Evolutionary conservation across 2,888 invertebrate genomes (phyloP).

Genomic region (Didymodactylos carnosus): DNA sequence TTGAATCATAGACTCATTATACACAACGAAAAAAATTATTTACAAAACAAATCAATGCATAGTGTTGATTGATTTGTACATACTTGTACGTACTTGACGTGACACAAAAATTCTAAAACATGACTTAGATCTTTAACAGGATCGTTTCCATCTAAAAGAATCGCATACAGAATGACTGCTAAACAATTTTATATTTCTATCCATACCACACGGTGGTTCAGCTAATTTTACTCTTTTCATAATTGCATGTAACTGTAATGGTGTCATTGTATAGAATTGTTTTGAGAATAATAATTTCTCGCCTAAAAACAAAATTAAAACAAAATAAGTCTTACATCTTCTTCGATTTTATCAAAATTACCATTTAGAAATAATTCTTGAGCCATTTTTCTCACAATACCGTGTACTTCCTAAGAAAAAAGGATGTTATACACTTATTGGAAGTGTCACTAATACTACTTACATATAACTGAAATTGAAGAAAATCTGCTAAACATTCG

Average conservation of each 20-base stretch:
- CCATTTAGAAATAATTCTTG: slow-evolving; percentile 50
- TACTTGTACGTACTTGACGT: slow-evolving; percentile 49
- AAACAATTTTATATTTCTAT: too few species aligned
- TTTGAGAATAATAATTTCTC: too few species aligned
- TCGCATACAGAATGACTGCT: background rate
- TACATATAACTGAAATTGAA: slow-evolving; percentile 62
- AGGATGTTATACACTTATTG: background rate
- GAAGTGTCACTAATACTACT: slow-evolving; percentile 17
- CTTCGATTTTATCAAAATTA: slow-evolving; percentile 15
- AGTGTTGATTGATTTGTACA: slow-evolving; percentile 16
- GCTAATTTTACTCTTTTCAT: slow-evolving; percentile 66
- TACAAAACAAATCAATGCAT: background rate
- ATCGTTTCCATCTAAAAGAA: slow-evolving; percentile 47
- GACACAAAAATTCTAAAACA: slow-evolving; percentile 55
- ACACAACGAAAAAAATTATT: background rate
- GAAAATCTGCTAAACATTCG: slow-evolving; percentile 55
- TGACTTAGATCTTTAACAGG: slow-evolving; percentile 70
- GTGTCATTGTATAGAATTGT: slow-evolving; percentile 46
- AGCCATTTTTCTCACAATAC: slow-evolving; percentile 61
- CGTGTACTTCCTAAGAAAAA: slow-evolving; percentile 50
- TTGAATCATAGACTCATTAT: too few species aligned
- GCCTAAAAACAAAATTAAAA: slow-evolving; percentile 34
- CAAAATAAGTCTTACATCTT: background rate
- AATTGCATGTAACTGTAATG: slow-evolving; percentile 67
- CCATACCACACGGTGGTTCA: slow-evolving; percentile 47